Base-by-base conservation (phyloP, 2,888 invertebrate species). In the Eudemis profundana region DNA sequence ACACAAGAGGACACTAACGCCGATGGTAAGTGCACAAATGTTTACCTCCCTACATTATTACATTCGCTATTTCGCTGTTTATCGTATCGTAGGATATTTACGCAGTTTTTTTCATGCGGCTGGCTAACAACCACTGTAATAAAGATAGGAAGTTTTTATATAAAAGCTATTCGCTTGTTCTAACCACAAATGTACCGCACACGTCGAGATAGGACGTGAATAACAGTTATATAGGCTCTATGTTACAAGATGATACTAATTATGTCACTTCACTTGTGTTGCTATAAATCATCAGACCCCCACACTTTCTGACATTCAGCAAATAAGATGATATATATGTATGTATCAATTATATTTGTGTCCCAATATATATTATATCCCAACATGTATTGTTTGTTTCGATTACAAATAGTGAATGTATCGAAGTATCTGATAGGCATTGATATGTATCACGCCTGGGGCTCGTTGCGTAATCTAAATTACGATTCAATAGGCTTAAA, bases 1-100 rank as follows among this genome's bases (percentile, higher is more conserved):
- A 97, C 97, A 81, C 97, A 97, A 94, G 97, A 97, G 93, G 97
- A 97, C 91, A 94, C 96, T 83, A 96, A 96, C 90, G 95, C 96
- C 85, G 97, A 97, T 95, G 97, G 97, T 97, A 96, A 93, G 94
- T 94, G 80, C 79, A 79, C 78, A 40, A 17, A 29, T 12, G 33
- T 42, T 54, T 61, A 66, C 19, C 15, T 62, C 44, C 40, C 38
- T 74, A 69, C 73, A 57, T 72, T 77, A 74, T 78, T 79, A 80
- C 76, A 78, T 78, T 81, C 78, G 86, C 88, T 87, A 84, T 78
- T 77, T 81, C 78, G 89, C 88, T 86, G 82, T 85, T 78, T 81
- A 80, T 81, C 77, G 82, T 86, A 82, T 79, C 23, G 75, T 87
- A 86, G 86, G 85, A 82, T 81, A 84, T 84, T 74, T 82, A 78